Conservation (phyloP, 1,140 invertebrate species). For the Bombus vancouverensis region DNA sequence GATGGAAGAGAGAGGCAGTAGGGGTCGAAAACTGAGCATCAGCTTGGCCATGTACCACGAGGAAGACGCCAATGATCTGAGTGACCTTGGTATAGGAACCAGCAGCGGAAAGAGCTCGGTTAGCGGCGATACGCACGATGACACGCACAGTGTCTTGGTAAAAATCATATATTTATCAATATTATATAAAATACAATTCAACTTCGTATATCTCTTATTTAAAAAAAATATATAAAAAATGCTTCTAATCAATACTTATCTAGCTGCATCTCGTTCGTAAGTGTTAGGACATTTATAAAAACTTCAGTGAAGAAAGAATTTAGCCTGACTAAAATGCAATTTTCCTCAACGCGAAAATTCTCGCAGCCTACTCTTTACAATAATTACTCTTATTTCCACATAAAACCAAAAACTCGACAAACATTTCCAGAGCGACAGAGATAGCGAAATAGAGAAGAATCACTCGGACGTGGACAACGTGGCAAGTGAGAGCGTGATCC, state of each 20-base stretch:
- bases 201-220: too few relatives aligned
- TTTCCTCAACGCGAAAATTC: not conserved
- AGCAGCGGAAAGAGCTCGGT: conserved; percentile 89
- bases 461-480: conserved; percentile 85
- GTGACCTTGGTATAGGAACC: conserved; percentile 91
- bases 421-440: conserved; percentile 84
- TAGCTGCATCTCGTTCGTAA: too few relatives aligned
- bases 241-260: too few relatives aligned
- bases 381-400: not conserved
- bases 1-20: conserved; percentile 91
- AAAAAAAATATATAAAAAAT: too few relatives aligned
- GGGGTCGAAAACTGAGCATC: conserved; percentile 83
- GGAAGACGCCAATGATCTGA: conserved; percentile 91
- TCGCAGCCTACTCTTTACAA: too few relatives aligned
- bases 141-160: conserved; percentile 87
- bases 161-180: conserved; percentile 69
- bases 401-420: not conserved
- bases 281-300: too few relatives aligned
- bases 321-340: not conserved
- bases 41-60: conserved; percentile 88
- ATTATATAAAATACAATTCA: not conserved
- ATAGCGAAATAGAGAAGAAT: conserved; percentile 86
- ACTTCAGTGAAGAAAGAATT: too few relatives aligned
- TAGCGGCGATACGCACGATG: conserved; percentile 88
- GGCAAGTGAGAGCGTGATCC: conserved; percentile 77